Conservation (phyloP, 1,140 invertebrate species). For the Leguminivora glycinivorella region DNA sequence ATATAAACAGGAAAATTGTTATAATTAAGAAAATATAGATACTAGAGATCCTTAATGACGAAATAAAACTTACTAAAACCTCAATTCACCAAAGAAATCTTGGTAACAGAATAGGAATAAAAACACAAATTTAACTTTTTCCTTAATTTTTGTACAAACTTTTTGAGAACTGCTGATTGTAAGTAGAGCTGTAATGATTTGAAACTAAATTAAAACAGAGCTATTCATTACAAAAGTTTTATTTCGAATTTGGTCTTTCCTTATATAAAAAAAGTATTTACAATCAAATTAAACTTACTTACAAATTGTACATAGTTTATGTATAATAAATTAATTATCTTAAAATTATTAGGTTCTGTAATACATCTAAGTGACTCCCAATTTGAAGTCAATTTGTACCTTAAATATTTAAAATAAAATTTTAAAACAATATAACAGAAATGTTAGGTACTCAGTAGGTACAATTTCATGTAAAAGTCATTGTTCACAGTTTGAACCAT, state of each 20-base stretch:
- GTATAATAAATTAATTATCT: slow-evolving; percentile 40
- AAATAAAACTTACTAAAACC: no score
- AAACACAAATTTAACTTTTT: no score
- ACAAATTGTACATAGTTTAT: slow-evolving; percentile 34
- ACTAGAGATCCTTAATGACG: no score
- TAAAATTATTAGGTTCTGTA: slow-evolving; percentile 29
- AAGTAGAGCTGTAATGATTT: no score
- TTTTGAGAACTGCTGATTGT: no score
- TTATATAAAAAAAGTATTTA: slow-evolving; percentile 50
- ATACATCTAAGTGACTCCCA: background rate
- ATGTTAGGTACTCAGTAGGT: background rate
- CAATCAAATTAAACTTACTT: slow-evolving; percentile 41
- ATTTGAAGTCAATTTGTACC: slow-evolving; percentile 14
- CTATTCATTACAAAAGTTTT: slow-evolving; percentile 2
- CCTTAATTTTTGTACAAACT: no score
- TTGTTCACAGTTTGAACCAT: background rate
- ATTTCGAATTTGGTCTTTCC: slow-evolving; percentile 28
- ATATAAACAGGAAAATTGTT: no score
- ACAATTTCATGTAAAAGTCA: background rate
- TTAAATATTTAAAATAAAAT: slow-evolving; percentile 15
- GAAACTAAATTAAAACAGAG: slow-evolving; percentile 11
- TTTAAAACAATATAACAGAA: slow-evolving; percentile 12
- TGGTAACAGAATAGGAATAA: no score
- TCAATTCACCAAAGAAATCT: no score
- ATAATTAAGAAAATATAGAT: no score